phyloP scores from a whole-genome alignment of 2,797 vertebrate species.

The Betta splendens region DNA sequence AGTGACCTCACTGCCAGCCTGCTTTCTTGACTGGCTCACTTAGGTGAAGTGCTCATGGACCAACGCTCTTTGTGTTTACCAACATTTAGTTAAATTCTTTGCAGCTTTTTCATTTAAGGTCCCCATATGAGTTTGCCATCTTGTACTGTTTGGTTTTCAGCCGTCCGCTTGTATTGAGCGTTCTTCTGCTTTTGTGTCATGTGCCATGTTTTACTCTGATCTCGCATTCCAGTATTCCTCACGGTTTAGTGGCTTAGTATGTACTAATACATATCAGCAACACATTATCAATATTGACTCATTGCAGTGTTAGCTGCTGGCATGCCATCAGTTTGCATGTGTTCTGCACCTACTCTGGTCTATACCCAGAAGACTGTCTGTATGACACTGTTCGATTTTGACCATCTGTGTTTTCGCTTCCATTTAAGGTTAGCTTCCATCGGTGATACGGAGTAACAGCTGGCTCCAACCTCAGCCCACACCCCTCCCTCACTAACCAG shows the following conservation, averaged over 20 bases:
- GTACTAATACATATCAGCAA: background rate
- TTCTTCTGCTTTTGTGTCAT: no score
- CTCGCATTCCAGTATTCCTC: background rate
- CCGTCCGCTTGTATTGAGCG: no score
- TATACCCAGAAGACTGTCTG: conserved; percentile 37
- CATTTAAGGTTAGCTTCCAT: conserved; percentile 68
- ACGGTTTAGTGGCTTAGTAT: background rate
- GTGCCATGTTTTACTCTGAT: background rate
- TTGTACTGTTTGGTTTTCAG: conserved; percentile 2
- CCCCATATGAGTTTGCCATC: conserved; percentile 26
- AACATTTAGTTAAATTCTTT: conserved; percentile 31
- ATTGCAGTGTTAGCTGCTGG: conserved; percentile 27
- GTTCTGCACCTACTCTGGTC: conserved; percentile 18
- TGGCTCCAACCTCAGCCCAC: conserved; percentile 67
- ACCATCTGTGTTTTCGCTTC: conserved; percentile 62
- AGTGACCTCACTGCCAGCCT: conserved; percentile 41
- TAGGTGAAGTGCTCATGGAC: conserved; percentile 50
- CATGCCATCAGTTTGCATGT: conserved; percentile 30
- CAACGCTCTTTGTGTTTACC: conserved; percentile 36
- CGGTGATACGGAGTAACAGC: conserved; percentile 76
- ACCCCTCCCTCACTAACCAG: conserved; percentile 71
- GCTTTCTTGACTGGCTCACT: conserved; percentile 51
- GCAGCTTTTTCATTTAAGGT: conserved; percentile 12
- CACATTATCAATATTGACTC: conserved; percentile 9
- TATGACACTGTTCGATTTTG: conserved; percentile 34